These are phyloP conservation scores for Paraescarpia echinospica DNA, from an alignment of 1,140 invertebrate genomes.

Conservation along the genomic window DNA sequence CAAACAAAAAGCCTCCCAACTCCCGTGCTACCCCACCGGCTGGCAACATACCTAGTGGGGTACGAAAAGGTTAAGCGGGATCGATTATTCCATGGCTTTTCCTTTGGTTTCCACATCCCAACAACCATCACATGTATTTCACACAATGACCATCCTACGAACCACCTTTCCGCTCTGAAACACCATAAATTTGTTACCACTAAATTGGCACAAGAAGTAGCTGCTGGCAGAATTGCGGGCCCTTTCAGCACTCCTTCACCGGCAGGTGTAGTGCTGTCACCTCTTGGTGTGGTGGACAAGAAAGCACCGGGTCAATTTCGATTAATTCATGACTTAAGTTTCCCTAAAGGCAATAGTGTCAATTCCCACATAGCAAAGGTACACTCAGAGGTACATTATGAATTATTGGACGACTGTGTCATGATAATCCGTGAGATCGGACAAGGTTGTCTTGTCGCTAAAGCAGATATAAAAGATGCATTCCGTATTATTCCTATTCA, in stretches of 20 bases:
- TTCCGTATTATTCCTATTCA: slow-evolving; percentile 8
- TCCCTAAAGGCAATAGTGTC: slow-evolving; percentile 20
- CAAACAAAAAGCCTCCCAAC: not conserved
- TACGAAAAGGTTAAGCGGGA: too few species aligned
- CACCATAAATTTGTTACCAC: not conserved
- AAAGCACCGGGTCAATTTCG: slow-evolving; percentile 25
- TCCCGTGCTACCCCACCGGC: not conserved
- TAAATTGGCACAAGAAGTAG: not conserved
- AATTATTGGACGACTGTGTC: slow-evolving; percentile 10
- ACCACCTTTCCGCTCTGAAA: not conserved
- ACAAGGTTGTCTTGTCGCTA: not conserved
- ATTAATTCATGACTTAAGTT: slow-evolving; percentile 31
- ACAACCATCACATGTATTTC: not conserved
- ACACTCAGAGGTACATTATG: not conserved
- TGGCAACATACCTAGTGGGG: not conserved
- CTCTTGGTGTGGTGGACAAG: slow-evolving; percentile 28
- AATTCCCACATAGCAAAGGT: slow-evolving; percentile 17
- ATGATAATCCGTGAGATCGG: not conserved
- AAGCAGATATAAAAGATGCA: slow-evolving; percentile 5
- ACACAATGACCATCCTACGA: not conserved
- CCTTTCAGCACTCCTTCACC: not conserved
- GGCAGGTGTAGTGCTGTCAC: slow-evolving; percentile 15
- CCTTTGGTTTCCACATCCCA: not conserved
- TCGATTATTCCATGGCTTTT: not conserved
- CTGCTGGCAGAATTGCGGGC: not conserved